phyloP scores from a whole-genome alignment of 23 tunicate species.

The Ascidia mentula region DNA sequence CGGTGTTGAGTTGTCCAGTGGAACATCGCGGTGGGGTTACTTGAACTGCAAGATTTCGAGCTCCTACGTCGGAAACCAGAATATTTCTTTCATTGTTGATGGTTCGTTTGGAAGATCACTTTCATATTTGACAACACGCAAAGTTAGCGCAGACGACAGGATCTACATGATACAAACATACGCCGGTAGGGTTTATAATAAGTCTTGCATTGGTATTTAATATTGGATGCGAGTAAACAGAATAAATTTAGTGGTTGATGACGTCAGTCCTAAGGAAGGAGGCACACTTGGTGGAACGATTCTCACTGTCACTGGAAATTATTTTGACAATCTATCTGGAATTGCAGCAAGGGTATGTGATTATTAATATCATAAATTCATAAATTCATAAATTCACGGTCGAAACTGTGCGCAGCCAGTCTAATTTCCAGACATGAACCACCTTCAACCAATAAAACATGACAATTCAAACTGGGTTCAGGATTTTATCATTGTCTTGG shows the following conservation, averaged over 20 bases:
- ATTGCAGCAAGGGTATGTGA: conserved; percentile 29
- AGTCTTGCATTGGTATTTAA: neutral
- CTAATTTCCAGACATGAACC: no score
- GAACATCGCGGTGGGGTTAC: conserved; percentile 13
- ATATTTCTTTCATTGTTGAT: conserved; percentile 63
- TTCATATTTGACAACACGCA: neutral
- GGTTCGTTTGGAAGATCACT: conserved; percentile 56
- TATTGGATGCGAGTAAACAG: neutral
- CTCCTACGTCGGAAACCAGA: conserved; percentile 55
- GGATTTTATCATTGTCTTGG: neutral
- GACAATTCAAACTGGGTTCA: no score
- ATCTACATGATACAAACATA: conserved; percentile 84
- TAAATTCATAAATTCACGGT: no score
- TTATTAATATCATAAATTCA: neutral
- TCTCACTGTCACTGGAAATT: conserved; percentile 47
- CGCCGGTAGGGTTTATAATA: conserved; percentile 60
- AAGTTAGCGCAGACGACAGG: conserved; percentile 45
- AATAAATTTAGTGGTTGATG: conserved; percentile 40
- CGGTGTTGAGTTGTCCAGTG: neutral
- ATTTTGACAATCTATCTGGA: conserved; percentile 38
- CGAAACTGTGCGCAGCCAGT: no score
- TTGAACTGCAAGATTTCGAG: conserved; percentile 32
- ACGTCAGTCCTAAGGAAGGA: conserved; percentile 61
- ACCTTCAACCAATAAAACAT: no score
- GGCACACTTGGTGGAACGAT: conserved; percentile 60